These are phyloP conservation scores for Bagarius yarrelli DNA, from an alignment of 2,113 vertebrate species.

Conservation along the genomic window DNA sequence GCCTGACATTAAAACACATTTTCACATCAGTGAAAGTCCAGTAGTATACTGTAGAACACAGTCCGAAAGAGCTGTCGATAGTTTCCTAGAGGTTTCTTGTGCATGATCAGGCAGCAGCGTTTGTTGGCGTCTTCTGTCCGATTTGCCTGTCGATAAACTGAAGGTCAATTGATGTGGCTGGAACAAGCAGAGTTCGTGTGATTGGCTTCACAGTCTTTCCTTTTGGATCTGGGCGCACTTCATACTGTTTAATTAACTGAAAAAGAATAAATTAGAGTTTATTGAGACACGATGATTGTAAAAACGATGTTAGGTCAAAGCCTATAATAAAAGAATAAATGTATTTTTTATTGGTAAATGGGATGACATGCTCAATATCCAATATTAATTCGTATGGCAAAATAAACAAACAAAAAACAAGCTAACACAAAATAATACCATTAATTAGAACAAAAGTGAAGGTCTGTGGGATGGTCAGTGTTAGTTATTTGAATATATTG, in stretches of 20 bases:
- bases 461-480: conserved; percentile 3
- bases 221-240: conserved; percentile 68
- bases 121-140: background rate
- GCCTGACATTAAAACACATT: background rate
- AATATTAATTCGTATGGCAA: background rate
- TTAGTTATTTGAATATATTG: background rate
- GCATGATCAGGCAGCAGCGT: conserved; percentile 8
- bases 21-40: background rate
- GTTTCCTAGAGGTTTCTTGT: background rate
- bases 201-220: conserved; percentile 62
- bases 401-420: background rate
- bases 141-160: conserved; percentile 68
- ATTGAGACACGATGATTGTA: background rate
- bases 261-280: background rate
- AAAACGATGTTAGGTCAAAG: background rate
- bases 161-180: conserved; percentile 67
- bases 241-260: conserved; percentile 71
- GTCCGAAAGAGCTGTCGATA: background rate
- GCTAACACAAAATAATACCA: background rate
- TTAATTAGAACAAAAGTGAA: conserved; percentile 43
- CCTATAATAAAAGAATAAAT: background rate
- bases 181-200: conserved; percentile 72
- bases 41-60: background rate
- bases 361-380: background rate
- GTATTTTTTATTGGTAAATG: background rate